phyloP scores from a whole-genome alignment of 35 echinoderm and acorn worm species.

The Apostichopus parvimensis region DNA sequence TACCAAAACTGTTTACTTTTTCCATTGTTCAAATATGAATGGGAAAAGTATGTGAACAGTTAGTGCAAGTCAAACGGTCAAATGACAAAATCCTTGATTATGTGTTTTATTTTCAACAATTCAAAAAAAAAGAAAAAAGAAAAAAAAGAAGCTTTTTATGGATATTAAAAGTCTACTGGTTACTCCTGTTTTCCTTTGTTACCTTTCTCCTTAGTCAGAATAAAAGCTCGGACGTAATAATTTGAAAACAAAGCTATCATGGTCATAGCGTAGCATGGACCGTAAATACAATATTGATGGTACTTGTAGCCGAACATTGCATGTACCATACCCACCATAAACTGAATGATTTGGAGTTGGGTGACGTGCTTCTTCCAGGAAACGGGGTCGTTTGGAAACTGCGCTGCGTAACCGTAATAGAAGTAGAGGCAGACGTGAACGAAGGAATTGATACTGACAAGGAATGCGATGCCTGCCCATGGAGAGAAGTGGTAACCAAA shows the following conservation, averaged over 20 bases:
- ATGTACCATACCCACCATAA: constrained; percentile 81
- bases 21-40: no score
- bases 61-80: no score
- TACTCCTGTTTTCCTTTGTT: constrained; percentile 26
- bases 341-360: constrained; percentile 84
- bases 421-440: constrained; percentile 93
- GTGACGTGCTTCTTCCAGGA: constrained; percentile 89
- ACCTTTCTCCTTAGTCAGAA: constrained; percentile 23
- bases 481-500: constrained; percentile 81
- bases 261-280: constrained; percentile 68
- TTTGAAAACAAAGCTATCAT: constrained; percentile 87
- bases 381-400: constrained; percentile 57
- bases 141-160: no score
- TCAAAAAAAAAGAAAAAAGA: no score
- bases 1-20: no score
- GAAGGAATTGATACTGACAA: constrained; percentile 78
- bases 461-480: constrained; percentile 83
- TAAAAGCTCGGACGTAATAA: constrained; percentile 44
- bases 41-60: no score
- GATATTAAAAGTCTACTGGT: no score
- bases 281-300: constrained; percentile 86
- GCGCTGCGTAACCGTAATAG: constrained; percentile 84
- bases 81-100: no score
- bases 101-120: no score
- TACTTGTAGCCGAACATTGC: constrained; percentile 67